Base-by-base conservation (phyloP, 2,797 vertebrate genomes). In the Gobionotothen gibberifrons region DNA sequence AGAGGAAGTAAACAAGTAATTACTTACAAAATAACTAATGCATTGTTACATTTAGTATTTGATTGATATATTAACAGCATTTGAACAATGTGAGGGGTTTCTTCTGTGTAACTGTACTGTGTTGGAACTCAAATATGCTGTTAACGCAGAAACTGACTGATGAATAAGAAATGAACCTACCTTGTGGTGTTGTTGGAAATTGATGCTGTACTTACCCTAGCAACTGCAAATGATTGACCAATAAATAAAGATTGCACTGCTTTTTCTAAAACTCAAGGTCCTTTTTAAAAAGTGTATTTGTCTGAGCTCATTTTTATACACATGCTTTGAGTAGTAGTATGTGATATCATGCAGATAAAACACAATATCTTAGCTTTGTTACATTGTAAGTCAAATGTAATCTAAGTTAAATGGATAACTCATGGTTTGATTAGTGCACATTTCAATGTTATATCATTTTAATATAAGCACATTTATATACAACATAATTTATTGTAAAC, bases 221-320 rank as follows among this genome's bases (percentile, higher is more conserved):
- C 10, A 72, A 36, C 19, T 62, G 66, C 5, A 58, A 71, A 60
- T 62, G 5, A 76, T 52, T 77, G 77, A 88, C 76, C 57, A 78
- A 44, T 83, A 17, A 90, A 86, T 84, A 89, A 79, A 88, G 22
- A 19, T 64, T 22, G 51, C 62, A 7, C 36, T 36, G 49, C 15
- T 3, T 55, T 47, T 71, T 44, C 12, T 69, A 43, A 36, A 43
- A 48, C 49, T 36, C 15, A 36, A 36, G 32, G 8, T 36, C 32
- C 32, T 36, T 36, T 36, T 36, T 36, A 36, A 0, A 36, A 36
- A 36, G 6, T 36, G 7, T 9, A 36, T 36, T 6, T 36, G 32
- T 36, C 32, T 19, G 39, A n/a, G 32, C 16, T 22, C 13, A 26
- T 26, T 26, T 21, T 3, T 5, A 44, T 9, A 8, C 2, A 29